Evolutionary conservation across 1,140 invertebrate genomes (phyloP).

Genomic region (Drosophila rhopaloa): DNA sequence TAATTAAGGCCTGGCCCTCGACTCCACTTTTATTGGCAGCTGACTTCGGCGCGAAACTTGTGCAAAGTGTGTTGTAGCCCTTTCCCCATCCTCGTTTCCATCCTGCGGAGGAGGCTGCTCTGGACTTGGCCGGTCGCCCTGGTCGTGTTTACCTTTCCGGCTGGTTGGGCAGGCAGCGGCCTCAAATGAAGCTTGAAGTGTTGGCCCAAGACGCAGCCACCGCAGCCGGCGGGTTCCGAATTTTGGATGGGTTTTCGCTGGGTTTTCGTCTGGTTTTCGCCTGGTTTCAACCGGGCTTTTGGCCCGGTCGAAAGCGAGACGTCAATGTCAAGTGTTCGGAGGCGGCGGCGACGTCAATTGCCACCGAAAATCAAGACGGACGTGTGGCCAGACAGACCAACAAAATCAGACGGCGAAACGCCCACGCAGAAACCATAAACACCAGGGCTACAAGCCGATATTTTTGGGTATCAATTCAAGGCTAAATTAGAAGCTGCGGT

Average conservation of each 20-base stretch:
- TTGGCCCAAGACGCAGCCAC: slow-evolving; percentile 60
- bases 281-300: neutral
- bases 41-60: slow-evolving; percentile 25
- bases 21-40: slow-evolving; percentile 31
- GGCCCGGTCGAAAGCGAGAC: slow-evolving; percentile 21
- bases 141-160: slow-evolving; percentile 74
- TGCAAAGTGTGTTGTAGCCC: neutral
- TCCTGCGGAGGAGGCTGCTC: neutral
- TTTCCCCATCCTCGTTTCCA: slow-evolving; percentile 1
- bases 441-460: neutral
- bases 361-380: slow-evolving; percentile 53
- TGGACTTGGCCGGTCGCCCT: slow-evolving; percentile 32
- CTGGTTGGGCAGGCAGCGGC: slow-evolving; percentile 67
- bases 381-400: neutral
- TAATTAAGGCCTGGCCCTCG: slow-evolving; percentile 35
- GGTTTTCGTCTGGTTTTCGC: neutral
- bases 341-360: slow-evolving; percentile 41
- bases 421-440: slow-evolving; percentile 10
- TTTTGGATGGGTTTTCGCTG: neutral
- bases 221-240: slow-evolving; percentile 14
- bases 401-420: slow-evolving; percentile 4
- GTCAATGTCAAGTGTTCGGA: slow-evolving; percentile 77
- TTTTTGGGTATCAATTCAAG: neutral
- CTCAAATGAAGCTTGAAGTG: slow-evolving; percentile 76
- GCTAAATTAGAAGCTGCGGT: no score